Percentiles rank a stretch among this genome's conserved stretches.
Conservation (phyloP, 2,113 vertebrate genomes). For the Passer domesticus region DNA sequence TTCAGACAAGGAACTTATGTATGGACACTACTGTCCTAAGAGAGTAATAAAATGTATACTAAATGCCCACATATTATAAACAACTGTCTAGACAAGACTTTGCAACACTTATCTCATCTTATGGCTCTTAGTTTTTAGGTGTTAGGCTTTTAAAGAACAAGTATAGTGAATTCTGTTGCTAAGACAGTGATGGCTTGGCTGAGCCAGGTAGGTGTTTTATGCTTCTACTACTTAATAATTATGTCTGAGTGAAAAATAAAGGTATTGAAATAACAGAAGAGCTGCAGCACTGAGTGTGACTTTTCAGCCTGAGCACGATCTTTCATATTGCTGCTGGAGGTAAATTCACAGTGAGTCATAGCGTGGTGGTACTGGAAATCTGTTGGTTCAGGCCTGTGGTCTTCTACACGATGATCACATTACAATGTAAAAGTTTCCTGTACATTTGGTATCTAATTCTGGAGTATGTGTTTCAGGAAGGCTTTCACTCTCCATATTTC, state of each 20-base stretch:
- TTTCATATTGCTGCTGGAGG: not conserved
- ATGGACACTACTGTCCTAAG: not conserved
- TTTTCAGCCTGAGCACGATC: not conserved
- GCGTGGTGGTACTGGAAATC: not conserved
- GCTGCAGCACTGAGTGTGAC: not conserved
- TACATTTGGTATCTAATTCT: constrained; percentile 20
- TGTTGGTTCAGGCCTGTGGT: constrained; percentile 45
- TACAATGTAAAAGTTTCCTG: constrained; percentile 9
- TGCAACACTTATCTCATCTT: not conserved
- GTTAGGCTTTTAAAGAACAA: not conserved
- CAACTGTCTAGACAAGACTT: not conserved
- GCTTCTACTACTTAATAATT: not conserved
- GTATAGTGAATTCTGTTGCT: not conserved
- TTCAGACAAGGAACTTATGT: not conserved
- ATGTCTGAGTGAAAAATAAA: not conserved
- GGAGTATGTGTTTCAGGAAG: constrained; percentile 11
- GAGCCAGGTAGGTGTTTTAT: not conserved
- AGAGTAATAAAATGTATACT: not conserved
- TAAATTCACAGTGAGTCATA: constrained; percentile 13
- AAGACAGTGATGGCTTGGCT: not conserved
- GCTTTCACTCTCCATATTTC: not conserved
- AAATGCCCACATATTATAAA: not conserved
- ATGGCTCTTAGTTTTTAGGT: not conserved
- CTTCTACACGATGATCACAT: constrained; percentile 4
- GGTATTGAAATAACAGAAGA: not conserved